Conservation (phyloP, 64 coral and sea anemone species). For the Pocillopora damicornis region DNA sequence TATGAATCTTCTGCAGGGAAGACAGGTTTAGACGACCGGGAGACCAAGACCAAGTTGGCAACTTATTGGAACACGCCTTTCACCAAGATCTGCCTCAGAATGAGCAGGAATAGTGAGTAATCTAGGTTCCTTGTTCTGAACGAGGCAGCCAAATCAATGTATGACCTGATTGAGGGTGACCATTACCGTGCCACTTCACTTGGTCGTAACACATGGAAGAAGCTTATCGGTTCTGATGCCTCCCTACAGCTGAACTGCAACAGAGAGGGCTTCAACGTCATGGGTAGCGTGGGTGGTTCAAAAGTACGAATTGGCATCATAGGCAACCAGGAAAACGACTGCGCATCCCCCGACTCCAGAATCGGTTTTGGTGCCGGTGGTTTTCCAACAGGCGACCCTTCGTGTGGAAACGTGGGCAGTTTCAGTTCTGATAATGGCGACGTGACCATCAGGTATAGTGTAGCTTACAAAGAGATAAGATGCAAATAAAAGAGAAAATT, state of each 20-base stretch:
- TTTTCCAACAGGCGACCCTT: no score
- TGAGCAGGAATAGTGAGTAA: slow-evolving; percentile 19
- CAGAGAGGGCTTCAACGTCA: slow-evolving; percentile 55
- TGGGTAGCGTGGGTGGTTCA: neutral
- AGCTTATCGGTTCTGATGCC: slow-evolving; percentile 21
- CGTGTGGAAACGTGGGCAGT: slow-evolving; percentile 11
- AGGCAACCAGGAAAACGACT: slow-evolving; percentile 43
- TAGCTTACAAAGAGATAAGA: neutral
- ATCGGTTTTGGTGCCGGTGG: slow-evolving; percentile 39
- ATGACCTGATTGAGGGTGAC: slow-evolving; percentile 29
- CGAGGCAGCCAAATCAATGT: neutral
- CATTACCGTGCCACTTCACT: neutral
- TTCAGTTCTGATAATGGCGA: neutral
- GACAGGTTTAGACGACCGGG: slow-evolving; percentile 59
- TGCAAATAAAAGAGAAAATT: neutral
- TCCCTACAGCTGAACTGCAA: slow-evolving; percentile 60
- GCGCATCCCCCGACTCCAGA: slow-evolving; percentile 28
- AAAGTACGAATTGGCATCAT: slow-evolving; percentile 47
- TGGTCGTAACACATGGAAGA: slow-evolving; percentile 27
- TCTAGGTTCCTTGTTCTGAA: slow-evolving; percentile 23
- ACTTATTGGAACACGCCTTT: slow-evolving; percentile 75
- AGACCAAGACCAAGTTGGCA: slow-evolving; percentile 64
- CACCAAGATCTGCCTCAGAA: slow-evolving; percentile 60
- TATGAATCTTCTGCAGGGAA: slow-evolving; percentile 45
- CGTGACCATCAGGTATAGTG: no score